phyloP scores from a whole-genome alignment of 1,140 invertebrate species.

The Heliothis subflexa region DNA sequence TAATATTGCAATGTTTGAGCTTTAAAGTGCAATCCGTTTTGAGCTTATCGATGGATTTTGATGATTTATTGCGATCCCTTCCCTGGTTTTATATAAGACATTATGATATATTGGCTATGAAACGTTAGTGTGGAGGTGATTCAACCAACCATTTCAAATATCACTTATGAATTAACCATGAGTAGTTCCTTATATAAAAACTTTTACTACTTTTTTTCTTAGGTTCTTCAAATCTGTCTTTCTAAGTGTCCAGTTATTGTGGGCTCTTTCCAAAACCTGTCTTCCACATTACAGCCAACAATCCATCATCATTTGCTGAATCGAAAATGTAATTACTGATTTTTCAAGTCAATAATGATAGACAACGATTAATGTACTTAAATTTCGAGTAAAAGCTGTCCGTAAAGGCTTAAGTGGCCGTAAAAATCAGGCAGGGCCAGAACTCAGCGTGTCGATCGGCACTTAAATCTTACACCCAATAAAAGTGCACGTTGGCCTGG shows the following conservation, averaged over 20 bases:
- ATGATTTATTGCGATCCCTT: conserved; percentile 72
- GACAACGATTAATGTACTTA: conserved; percentile 43
- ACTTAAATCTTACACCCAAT: conserved; percentile 86
- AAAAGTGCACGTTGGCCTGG: conserved; percentile 78
- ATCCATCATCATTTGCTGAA: conserved; percentile 24
- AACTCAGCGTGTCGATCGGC: conserved; percentile 77
- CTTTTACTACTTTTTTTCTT: too few species aligned
- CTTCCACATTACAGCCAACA: neutral
- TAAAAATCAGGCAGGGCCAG: conserved; percentile 77
- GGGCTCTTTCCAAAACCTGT: neutral
- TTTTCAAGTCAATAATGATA: conserved; percentile 42
- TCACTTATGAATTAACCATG: conserved; percentile 25
- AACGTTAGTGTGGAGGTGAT: conserved; percentile 54
- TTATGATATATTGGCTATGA: conserved; percentile 60
- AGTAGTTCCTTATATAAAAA: neutral
- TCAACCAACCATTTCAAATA: conserved; percentile 41
- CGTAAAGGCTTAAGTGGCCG: conserved; percentile 64
- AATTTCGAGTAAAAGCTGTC: conserved; percentile 46
- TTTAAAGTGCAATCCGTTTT: conserved; percentile 67
- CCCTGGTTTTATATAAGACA: conserved; percentile 64
- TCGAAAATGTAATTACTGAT: conserved; percentile 37
- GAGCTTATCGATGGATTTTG: conserved; percentile 64
- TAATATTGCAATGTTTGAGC: conserved; percentile 51
- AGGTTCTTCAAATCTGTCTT: too few species aligned
- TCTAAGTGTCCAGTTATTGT: neutral